These are phyloP conservation scores for Chlorops oryzae DNA, from an alignment of 1,140 invertebrate genomes.

Conservation along the genomic window DNA sequence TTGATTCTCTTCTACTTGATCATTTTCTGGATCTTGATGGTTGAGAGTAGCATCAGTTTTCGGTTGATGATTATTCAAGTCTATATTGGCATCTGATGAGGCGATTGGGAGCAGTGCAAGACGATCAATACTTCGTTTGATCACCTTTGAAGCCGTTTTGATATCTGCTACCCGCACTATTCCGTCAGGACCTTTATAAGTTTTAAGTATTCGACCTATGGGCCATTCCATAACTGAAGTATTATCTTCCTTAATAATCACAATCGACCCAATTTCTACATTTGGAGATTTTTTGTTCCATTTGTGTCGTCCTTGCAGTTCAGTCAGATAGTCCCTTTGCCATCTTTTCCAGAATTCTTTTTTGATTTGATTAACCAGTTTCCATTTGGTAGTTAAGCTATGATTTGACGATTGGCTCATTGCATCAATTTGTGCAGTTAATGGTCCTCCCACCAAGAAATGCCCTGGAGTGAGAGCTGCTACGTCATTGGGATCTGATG, in stretches of 20 bases:
- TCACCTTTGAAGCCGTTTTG: too few relatives aligned
- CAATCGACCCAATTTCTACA: conserved; percentile 29
- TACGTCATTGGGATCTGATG: not conserved
- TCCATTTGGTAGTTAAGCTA: not conserved
- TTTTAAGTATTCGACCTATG: conserved; percentile 22
- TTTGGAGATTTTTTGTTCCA: conserved; percentile 23
- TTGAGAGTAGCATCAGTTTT: too few relatives aligned
- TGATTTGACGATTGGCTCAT: not conserved
- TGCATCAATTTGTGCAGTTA: not conserved
- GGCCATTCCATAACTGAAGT: conserved; percentile 37
- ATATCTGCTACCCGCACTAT: conserved; percentile 27
- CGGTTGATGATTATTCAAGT: too few relatives aligned
- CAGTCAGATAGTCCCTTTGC: conserved; percentile 24
- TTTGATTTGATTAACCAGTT: not conserved
- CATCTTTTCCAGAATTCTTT: conserved; percentile 18
- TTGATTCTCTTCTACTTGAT: too few relatives aligned
- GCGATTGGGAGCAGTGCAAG: too few relatives aligned
- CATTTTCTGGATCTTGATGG: too few relatives aligned
- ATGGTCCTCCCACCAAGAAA: conserved; percentile 2
- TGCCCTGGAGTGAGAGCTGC: conserved; percentile 3
- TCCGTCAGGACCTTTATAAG: conserved; percentile 29
- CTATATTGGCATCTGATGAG: too few relatives aligned
- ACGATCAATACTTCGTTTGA: too few relatives aligned
- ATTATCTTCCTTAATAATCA: conserved; percentile 41
- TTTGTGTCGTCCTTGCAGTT: conserved; percentile 32